Base-by-base conservation (phyloP, 2,113 vertebrate genomes). In the Vulpes vulpes region DNA sequence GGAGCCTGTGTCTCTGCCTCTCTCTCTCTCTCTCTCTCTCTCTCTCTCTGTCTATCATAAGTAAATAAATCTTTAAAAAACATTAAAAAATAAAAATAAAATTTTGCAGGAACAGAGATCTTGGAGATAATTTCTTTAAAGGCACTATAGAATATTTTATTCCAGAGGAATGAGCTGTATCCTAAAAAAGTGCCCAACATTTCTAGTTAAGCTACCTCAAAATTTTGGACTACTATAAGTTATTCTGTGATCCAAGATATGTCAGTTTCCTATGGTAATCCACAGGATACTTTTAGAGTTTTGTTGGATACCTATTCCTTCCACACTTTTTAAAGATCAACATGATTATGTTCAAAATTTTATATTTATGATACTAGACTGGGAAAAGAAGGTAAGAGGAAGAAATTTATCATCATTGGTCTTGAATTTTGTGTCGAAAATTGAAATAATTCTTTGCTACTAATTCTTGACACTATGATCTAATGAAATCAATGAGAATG, bases 391-490 rank as follows among this genome's bases (percentile, higher is more conserved):
- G 65, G 35, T 91, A 71, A 6, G 92, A 79, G 82, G 15, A 16
- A 76, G 11, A 65, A 67, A 49, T 6, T 89, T 95, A 15, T 51
- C 4, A 30, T 80, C 19, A 80, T 53, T 22, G 80, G 62, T 71
- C 74, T 86, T 96, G 20, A 1, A 67, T 94, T 96, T 95, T 91
- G 2, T 71, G 10, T 43, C 62, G n/a, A 92, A 19, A 88, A 93
- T 65, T 92, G 17, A 95, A 95, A 71, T 92, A 78, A 85, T 51
- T 88, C 53, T 22, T 30, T 94, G 51, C n/a, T 93, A 85, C 19
- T 95, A 81, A 82, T 93, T 94, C 38, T 94, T 95, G 35, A 62
- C 83, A 3, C 91, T 92, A 65, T 93, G 55, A 30, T 91, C 80
- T 94, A 94, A n/a, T 89, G 38, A 94, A 97, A 81, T 65, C 76